A percentile compares a stretch with the other conserved stretches of the same genome.
These are phyloP conservation scores for Siniperca obscura DNA, from an alignment of 2,797 vertebrate species.

Conservation along the genomic window DNA sequence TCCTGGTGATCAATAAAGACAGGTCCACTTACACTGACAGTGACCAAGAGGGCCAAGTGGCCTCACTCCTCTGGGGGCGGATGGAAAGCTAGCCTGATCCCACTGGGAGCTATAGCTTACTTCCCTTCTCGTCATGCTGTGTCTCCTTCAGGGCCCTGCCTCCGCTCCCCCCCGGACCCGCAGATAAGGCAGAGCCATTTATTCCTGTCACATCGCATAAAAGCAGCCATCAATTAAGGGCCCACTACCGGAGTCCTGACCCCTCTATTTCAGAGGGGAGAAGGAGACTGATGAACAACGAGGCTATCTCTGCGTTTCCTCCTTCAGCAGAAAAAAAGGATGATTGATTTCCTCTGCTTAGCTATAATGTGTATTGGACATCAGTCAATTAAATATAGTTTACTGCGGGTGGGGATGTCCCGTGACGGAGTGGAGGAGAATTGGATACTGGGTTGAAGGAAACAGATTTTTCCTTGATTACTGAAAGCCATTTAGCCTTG, in stretches of 20 bases:
- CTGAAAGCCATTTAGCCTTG: conserved; percentile 35
- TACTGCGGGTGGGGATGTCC: conserved; percentile 52
- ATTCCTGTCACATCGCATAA: conserved; percentile 81
- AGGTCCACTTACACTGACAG: conserved; percentile 65
- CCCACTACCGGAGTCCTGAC: conserved; percentile 75
- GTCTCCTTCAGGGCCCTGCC: conserved; percentile 64
- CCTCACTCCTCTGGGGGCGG: conserved; percentile 46
- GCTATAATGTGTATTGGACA: conserved; percentile 69
- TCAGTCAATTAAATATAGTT: conserved; percentile 79
- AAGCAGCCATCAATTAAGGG: conserved; percentile 81
- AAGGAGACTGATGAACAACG: conserved; percentile 71
- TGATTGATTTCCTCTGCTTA: conserved; percentile 76
- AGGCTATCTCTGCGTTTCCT: conserved; percentile 68
- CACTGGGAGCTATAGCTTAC: conserved; percentile 72
- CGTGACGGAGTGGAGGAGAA: conserved; percentile 37
- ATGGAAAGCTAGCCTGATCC: conserved; percentile 54
- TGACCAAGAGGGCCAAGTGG: conserved; percentile 56
- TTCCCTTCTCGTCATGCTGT: conserved; percentile 65
- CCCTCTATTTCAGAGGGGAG: conserved; percentile 76
- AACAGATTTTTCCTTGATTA: conserved; percentile 46
- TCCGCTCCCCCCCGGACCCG: conserved; percentile 35
- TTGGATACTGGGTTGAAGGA: conserved; percentile 32
- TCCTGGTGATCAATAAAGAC: conserved; percentile 71
- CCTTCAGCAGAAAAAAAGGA: conserved; percentile 44
- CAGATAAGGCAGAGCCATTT: conserved; percentile 79